These are phyloP conservation scores for Calameuta idolon DNA, from an alignment of 2,888 invertebrate species.

Conservation along the genomic window DNA sequence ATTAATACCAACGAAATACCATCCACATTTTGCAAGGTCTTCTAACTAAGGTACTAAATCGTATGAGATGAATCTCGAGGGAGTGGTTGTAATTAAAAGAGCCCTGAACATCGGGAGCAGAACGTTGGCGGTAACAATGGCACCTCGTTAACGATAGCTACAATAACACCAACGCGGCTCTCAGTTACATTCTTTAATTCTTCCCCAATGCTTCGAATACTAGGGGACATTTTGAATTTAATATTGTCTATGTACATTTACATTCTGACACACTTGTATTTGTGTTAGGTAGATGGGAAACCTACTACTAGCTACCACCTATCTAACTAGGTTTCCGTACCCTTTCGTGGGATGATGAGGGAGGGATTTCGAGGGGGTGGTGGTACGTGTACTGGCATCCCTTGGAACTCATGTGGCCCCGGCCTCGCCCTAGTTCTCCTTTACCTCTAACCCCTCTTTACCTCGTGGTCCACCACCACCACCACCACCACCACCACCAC, in stretches of 20 bases:
- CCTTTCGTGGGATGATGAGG: background rate
- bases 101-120: background rate
- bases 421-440: constrained; percentile 38
- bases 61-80: background rate
- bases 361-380: background rate
- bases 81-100: background rate
- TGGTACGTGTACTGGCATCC: constrained; percentile 11
- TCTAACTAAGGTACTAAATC: background rate
- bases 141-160: background rate
- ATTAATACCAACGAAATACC: background rate
- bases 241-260: background rate
- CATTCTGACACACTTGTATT: background rate
- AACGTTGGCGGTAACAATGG: background rate
- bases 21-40: background rate
- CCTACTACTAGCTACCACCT: background rate
- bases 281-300: background rate
- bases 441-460: constrained; percentile 7
- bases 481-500: background rate
- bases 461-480: background rate
- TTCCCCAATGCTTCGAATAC: background rate
- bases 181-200: background rate
- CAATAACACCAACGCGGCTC: background rate
- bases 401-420: constrained; percentile 27
- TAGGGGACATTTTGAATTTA: background rate
- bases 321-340: background rate